Base-by-base conservation (phyloP, 1,140 invertebrate species). In the Grapholita molesta region DNA sequence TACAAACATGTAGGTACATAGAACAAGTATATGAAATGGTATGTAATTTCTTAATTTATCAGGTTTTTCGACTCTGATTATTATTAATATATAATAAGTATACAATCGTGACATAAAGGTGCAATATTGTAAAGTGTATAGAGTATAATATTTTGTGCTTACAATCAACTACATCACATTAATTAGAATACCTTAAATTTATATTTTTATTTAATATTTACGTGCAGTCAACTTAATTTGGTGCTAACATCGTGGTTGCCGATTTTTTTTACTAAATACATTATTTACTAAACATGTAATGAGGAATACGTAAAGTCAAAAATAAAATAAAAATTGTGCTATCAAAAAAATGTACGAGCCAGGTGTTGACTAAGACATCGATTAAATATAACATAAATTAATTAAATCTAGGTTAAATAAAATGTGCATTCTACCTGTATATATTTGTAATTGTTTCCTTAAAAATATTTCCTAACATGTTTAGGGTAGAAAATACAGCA, bases 41-140 rank as follows among this genome's bases (percentile, higher is more conserved):
- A 74, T 70, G 70, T 75, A 48, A n/a, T 68, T 67, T 67, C 75
- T 83, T 86, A 87, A 79, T 38, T 83, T 78, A 84, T 85, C 85
- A 88, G 86, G 85, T 90, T 85, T 72, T 52, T 75, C 53, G 53
- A 61, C 28, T 30, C 48, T 30, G 42, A 69, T 35, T 69, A 64
- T 64, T 64, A 61, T 61, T 69, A 23, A 61, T 32, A 61, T 61
- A 5, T 55, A 61, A 61, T 57, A 68, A 55, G 24, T 30, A 38
- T 38, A 55, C 30, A 57, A 48, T 55, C n/a, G 25, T 55, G 38
- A 68, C 48, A 55, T 68, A 32, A 18, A 68, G 28, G 52, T 52
- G 25, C 25, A 68, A 23, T 55, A 33, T 55, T 33, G 33, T 68
- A 35, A 68, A 68, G 18, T 61, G 55, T 61, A 61, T 32, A 61